A percentile compares a stretch with the other conserved stretches of the same genome.
These are phyloP conservation scores for Antechinus stuartii DNA, from an alignment of 2,113 vertebrate species.

Conservation along the genomic window DNA sequence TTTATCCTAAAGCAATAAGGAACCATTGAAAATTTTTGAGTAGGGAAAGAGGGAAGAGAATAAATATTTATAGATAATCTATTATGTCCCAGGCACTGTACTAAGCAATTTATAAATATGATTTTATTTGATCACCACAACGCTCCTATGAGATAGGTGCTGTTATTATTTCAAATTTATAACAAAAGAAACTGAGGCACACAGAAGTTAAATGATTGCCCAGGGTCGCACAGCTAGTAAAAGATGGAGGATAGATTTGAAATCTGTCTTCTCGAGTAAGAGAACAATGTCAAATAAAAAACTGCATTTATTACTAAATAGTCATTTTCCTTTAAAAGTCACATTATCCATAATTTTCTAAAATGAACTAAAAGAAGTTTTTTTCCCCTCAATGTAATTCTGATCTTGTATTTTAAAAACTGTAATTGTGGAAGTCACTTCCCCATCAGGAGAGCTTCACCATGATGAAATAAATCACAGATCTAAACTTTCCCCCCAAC, in stretches of 20 bases:
- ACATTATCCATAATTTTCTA: background rate
- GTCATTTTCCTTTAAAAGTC: background rate
- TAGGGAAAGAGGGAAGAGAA: background rate
- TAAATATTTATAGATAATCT: background rate
- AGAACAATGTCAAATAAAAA: background rate
- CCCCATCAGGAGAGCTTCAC: background rate
- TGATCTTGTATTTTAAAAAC: background rate
- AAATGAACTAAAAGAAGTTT: background rate
- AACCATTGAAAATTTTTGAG: background rate
- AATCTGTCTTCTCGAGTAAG: background rate
- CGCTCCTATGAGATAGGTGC: background rate
- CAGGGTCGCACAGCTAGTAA: background rate
- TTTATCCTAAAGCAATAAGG: background rate
- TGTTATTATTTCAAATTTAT: background rate
- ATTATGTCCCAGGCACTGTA: background rate
- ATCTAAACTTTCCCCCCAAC: background rate
- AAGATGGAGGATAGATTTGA: background rate
- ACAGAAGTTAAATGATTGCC: background rate
- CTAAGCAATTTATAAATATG: background rate
- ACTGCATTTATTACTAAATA: background rate
- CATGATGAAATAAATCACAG: background rate
- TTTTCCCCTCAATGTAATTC: background rate
- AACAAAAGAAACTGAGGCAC: background rate
- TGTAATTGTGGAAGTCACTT: background rate
- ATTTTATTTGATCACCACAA: conserved; percentile 28